Percentiles rank a stretch among this genome's conserved stretches.
These are phyloP conservation scores for Pseudoips prasinana DNA, from an alignment of 2,888 invertebrate species.

Conservation along the genomic window DNA sequence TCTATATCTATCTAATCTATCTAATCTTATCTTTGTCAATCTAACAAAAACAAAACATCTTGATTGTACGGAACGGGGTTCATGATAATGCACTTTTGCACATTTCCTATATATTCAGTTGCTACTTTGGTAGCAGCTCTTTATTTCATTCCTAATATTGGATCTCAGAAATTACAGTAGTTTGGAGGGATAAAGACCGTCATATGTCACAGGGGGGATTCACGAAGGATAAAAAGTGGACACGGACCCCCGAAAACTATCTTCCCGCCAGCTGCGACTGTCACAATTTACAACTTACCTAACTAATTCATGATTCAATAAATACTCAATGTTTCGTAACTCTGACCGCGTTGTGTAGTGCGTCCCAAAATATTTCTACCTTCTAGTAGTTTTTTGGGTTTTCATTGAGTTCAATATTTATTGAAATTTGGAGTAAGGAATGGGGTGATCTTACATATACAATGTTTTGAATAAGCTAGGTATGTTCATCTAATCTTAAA, in stretches of 20 bases:
- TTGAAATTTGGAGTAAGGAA: too few species aligned
- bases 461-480: too few species aligned
- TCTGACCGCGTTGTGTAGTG: conserved; percentile 21
- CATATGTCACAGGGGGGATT: conserved; percentile 56
- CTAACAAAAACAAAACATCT: too few species aligned
- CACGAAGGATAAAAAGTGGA: conserved; percentile 38
- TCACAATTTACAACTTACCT: conserved; percentile 50
- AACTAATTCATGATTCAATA: conserved; percentile 53
- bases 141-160: conserved; percentile 62
- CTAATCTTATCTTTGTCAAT: too few species aligned
- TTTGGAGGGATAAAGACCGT: conserved; percentile 67
- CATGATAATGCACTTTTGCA: too few species aligned
- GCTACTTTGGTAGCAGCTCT: conserved; percentile 13
- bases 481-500: too few species aligned
- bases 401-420: too few species aligned
- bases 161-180: conserved; percentile 64
- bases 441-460: too few species aligned
- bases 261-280: conserved; percentile 37
- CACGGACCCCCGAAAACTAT: conserved; percentile 39
- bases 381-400: too few species aligned
- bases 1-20: too few species aligned
- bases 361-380: conserved; percentile 16
- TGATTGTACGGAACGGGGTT: too few species aligned
- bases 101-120: neutral
- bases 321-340: conserved; percentile 38